phyloP scores from a whole-genome alignment of 1,140 invertebrate genomes.

The Papilio glaucus region DNA sequence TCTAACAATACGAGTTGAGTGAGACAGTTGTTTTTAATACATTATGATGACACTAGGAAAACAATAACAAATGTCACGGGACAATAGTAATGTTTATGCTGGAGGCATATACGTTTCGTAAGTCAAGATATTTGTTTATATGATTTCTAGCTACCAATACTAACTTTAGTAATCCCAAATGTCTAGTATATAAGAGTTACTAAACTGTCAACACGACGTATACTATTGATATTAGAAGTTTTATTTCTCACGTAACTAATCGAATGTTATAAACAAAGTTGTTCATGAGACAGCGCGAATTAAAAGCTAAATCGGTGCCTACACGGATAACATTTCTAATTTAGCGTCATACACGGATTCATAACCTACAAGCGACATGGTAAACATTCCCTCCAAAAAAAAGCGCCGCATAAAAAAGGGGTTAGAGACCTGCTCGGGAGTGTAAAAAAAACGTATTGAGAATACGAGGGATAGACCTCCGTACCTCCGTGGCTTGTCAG shows the following conservation, averaged over 20 bases:
- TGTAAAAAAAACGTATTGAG: conserved; percentile 65
- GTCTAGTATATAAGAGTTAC: background rate
- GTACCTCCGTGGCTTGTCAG: conserved; percentile 76
- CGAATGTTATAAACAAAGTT: background rate
- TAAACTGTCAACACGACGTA: conserved; percentile 14
- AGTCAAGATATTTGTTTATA: too few relatives aligned
- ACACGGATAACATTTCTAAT: conserved; percentile 5
- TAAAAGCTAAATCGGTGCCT: background rate
- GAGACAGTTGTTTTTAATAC: too few relatives aligned
- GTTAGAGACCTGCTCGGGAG: conserved; percentile 71
- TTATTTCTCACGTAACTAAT: background rate
- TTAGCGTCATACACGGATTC: conserved; percentile 44
- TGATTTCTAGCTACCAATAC: too few relatives aligned
- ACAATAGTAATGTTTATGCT: background rate
- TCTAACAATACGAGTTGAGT: too few relatives aligned
- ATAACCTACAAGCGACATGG: conserved; percentile 66
- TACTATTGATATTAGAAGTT: background rate
- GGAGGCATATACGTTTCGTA: background rate
- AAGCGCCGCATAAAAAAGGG: conserved; percentile 71
- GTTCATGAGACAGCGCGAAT: background rate
- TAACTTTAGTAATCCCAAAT: too few relatives aligned
- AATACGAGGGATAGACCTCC: conserved; percentile 75
- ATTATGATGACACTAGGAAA: background rate
- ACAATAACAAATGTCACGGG: background rate
- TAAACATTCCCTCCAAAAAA: conserved; percentile 75